Percentiles rank a stretch among this genome's conserved stretches.
Conservation (phyloP, 1,140 invertebrate species). For the Eurosta solidaginis region DNA sequence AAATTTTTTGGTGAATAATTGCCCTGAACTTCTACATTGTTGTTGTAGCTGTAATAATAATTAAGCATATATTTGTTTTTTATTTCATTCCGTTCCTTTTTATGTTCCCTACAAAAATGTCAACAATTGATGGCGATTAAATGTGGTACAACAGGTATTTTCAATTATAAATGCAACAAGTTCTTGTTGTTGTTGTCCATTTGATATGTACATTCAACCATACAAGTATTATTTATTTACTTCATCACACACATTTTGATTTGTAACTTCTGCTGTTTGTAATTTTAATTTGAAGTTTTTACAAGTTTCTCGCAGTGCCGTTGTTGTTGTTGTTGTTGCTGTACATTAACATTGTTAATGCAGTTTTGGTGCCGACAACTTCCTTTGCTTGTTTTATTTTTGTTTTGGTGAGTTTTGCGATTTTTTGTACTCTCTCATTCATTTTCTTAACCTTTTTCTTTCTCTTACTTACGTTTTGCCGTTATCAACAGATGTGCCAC, state of each 20-base stretch:
- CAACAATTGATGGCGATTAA: not conserved
- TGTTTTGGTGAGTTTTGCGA: too few species aligned
- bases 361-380: not conserved
- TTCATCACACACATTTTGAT: not conserved
- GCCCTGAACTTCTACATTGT: not conserved
- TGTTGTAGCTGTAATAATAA: not conserved
- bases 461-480: not conserved
- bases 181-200: not conserved
- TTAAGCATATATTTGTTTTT: constrained; percentile 1
- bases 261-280: not conserved
- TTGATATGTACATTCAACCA: not conserved
- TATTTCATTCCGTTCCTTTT: not conserved
- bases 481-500: constrained; percentile 3
- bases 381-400: not conserved
- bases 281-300: constrained; percentile 26
- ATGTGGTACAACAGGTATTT: constrained; percentile 1
- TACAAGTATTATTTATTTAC: not conserved
- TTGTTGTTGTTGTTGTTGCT: not conserved
- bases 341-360: not conserved
- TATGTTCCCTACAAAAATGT: not conserved
- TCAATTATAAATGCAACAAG: not conserved
- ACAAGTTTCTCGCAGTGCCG: not conserved
- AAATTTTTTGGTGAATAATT: not conserved
- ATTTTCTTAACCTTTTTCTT: not conserved
- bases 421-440: too few species aligned